phyloP scores from a whole-genome alignment of 2,888 invertebrate genomes.

The Ophonus ardosiacus region DNA sequence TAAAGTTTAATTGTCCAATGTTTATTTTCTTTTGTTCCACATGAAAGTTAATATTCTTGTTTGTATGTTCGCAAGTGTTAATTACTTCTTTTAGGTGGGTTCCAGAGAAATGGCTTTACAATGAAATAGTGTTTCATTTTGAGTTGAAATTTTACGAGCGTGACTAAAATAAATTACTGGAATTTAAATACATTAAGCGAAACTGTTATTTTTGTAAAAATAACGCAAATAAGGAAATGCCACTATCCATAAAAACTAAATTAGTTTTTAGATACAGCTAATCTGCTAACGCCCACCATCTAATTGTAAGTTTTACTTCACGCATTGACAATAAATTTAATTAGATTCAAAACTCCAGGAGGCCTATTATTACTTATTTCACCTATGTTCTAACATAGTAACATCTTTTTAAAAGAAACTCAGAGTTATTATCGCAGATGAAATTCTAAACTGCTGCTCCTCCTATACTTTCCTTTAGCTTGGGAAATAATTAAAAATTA shows the following conservation, averaged over 20 bases:
- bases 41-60: constrained; percentile 50
- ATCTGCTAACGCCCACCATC: neutral
- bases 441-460: no score
- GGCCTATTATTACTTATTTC: no score
- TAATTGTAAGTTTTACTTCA: neutral
- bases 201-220: constrained; percentile 17
- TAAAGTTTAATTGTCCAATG: constrained; percentile 46
- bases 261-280: neutral
- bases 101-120: constrained; percentile 17
- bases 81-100: constrained; percentile 33
- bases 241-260: neutral
- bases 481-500: no score
- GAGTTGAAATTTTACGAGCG: constrained; percentile 15
- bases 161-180: constrained; percentile 25
- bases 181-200: constrained; percentile 32
- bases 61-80: constrained; percentile 32
- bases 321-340: no score
- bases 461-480: no score
- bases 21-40: constrained; percentile 43
- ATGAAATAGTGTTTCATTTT: constrained; percentile 19
- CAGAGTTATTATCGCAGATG: no score
- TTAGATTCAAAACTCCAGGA: no score
- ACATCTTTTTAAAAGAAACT: no score
- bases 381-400: no score
- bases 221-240: constrained; percentile 2